Percentiles rank a stretch among this genome's conserved stretches.
These are phyloP conservation scores for Meiosimyza platycephala DNA, from an alignment of 2,888 invertebrate species.

Conservation along the genomic window DNA sequence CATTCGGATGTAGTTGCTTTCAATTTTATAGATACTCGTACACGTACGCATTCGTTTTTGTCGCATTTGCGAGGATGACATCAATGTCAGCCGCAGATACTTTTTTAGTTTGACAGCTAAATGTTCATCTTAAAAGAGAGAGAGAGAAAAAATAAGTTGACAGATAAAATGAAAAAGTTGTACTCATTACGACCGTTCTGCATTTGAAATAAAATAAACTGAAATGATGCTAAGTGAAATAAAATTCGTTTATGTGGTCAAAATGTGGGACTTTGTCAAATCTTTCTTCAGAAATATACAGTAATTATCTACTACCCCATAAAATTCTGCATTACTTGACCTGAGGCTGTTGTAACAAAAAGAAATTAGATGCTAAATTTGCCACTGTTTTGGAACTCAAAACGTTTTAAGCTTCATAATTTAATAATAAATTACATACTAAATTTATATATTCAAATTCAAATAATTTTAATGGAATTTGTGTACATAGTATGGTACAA, in stretches of 20 bases:
- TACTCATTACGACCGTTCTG: background rate
- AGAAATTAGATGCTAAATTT: background rate
- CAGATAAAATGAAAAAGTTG: conserved; percentile 43
- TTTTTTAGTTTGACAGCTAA: conserved; percentile 31
- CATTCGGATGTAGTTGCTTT: too few species aligned
- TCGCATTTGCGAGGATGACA: background rate
- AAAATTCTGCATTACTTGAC: too few species aligned
- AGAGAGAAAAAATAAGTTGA: conserved; percentile 37
- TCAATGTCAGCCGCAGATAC: conserved; percentile 32
- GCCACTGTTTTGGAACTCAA: background rate
- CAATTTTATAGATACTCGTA: background rate
- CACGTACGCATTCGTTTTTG: too few species aligned
- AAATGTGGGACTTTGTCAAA: background rate
- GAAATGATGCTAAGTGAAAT: conserved; percentile 25
- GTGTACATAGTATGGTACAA: too few species aligned
- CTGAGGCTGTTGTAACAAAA: too few species aligned
- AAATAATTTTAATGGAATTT: too few species aligned
- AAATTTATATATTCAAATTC: too few species aligned
- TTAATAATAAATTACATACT: background rate
- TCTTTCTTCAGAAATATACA: background rate
- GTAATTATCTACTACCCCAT: conserved; percentile 3
- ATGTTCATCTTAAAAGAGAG: conserved; percentile 43
- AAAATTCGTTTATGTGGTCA: background rate
- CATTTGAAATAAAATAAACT: conserved; percentile 9
- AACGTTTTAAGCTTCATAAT: too few species aligned